phyloP scores from a whole-genome alignment of 2,888 invertebrate species.

The Phragmatobia fuliginosa region DNA sequence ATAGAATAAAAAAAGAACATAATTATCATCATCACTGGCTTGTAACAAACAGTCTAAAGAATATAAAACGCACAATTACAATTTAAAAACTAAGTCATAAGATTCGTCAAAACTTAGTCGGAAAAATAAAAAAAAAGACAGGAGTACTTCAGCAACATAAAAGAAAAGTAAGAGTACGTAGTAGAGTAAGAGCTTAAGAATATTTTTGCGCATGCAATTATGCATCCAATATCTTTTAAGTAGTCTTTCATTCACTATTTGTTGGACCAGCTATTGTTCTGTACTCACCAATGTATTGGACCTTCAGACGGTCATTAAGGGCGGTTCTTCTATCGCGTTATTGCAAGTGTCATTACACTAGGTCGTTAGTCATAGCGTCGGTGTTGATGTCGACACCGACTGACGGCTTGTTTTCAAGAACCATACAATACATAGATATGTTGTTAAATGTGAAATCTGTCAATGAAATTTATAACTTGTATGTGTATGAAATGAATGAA shows the following conservation, averaged over 20 bases:
- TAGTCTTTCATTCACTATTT: background rate
- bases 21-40: too few species aligned
- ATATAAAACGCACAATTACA: too few species aligned
- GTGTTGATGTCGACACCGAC: constrained; percentile 41
- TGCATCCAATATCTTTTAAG: background rate
- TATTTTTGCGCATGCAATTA: background rate
- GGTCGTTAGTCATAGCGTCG: constrained; percentile 51
- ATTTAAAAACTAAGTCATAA: too few species aligned
- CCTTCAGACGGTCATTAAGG: constrained; percentile 39
- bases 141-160: too few species aligned
- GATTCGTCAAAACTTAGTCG: too few species aligned
- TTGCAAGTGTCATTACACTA: constrained; percentile 51
- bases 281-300: constrained; percentile 37
- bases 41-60: too few species aligned
- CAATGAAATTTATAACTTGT: constrained; percentile 9
- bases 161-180: background rate
- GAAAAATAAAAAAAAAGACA: too few species aligned
- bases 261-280: background rate
- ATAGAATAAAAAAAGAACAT: too few species aligned
- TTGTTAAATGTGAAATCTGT: constrained; percentile 25
- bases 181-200: too few species aligned
- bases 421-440: constrained; percentile 35
- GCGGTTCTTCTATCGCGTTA: constrained; percentile 43
- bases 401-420: constrained; percentile 40
- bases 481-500: background rate